These are phyloP conservation scores for Progne subis DNA, from an alignment of 2,113 vertebrate species.

Conservation along the genomic window DNA sequence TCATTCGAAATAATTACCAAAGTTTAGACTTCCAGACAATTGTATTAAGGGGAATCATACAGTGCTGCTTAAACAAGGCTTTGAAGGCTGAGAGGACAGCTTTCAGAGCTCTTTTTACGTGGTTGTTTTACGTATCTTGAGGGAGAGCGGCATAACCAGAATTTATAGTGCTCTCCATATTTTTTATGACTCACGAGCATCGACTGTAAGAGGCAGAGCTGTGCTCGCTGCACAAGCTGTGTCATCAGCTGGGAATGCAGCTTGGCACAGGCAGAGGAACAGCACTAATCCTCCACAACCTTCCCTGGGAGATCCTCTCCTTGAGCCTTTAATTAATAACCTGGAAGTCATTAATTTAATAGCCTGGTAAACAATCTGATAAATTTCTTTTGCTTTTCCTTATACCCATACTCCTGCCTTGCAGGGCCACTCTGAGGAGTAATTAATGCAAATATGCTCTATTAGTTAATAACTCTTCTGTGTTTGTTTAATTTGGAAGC, in stretches of 20 bases:
- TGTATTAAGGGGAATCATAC: slow-evolving; percentile 50
- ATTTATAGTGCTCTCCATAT: slow-evolving; percentile 54
- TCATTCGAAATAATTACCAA: slow-evolving; percentile 62
- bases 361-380: slow-evolving; percentile 39
- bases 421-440: neutral
- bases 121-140: slow-evolving; percentile 44
- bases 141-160: slow-evolving; percentile 39
- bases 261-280: slow-evolving; percentile 38
- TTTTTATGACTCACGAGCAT: slow-evolving; percentile 57
- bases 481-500: neutral
- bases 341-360: slow-evolving; percentile 36
- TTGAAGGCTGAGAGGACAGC: slow-evolving; percentile 59
- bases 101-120: slow-evolving; percentile 38
- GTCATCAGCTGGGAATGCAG: slow-evolving; percentile 62
- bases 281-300: neutral
- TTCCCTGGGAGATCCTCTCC: neutral
- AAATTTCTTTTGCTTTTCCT: neutral
- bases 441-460: neutral
- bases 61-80: slow-evolving; percentile 40
- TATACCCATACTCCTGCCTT: neutral
- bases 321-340: slow-evolving; percentile 26
- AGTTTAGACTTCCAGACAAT: slow-evolving; percentile 64
- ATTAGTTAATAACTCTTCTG: neutral
- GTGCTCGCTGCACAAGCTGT: slow-evolving; percentile 7
- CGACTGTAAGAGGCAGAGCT: slow-evolving; percentile 10